Evolutionary conservation across 2,888 invertebrate species (phyloP), one percentile per base, ranked within the genome.

Genomic region (Lymantria dispar): DNA sequence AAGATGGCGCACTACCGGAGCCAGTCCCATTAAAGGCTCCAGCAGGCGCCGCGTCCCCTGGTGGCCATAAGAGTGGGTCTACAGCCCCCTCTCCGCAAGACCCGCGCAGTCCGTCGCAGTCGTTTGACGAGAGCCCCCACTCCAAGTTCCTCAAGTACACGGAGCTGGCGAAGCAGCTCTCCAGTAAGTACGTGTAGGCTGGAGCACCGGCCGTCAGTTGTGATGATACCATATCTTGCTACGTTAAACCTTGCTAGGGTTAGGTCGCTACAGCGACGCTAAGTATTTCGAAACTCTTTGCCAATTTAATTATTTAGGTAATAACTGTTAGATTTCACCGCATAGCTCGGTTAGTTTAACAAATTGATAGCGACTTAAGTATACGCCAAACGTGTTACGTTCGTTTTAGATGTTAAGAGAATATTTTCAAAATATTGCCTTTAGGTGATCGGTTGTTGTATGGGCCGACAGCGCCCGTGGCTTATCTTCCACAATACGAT

Each of bases 61-160:
- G 91, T 43, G 72, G 87, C 5, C 86, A 86, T 69, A 86, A 85
- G 76, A 76, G 85, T 8, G 84, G 89, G 38, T 89, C 91, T 29
- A 76, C 80, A 58, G 87, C 88, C 11, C 80, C 87, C 10, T 89
- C 90, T 8, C 93, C 93, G 43, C 92, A 92, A 57, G 93, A 92
- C 72, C 92, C 93, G 48, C 91, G 92, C 58, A 93, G 93, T 64
- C 93, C 94, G 56, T 82, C 93, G 80, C 83, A 93, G 83, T 85
- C 94, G 33, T 95, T 95, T 78, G 97, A 97, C 76, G 98, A 98
- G 87, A 97, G 97, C 82, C 97, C 98, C 45, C 98, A 98, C 91
- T 98, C 98, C 72, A 99, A 98, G 93, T 98, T 98, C 93, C 95
- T 98, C 72, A 98, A 98, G 93, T 99, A 99, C 92, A 98, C 98